Conservation (phyloP, 2,797 vertebrate species). For the Leptodactylus fallax region DNA sequence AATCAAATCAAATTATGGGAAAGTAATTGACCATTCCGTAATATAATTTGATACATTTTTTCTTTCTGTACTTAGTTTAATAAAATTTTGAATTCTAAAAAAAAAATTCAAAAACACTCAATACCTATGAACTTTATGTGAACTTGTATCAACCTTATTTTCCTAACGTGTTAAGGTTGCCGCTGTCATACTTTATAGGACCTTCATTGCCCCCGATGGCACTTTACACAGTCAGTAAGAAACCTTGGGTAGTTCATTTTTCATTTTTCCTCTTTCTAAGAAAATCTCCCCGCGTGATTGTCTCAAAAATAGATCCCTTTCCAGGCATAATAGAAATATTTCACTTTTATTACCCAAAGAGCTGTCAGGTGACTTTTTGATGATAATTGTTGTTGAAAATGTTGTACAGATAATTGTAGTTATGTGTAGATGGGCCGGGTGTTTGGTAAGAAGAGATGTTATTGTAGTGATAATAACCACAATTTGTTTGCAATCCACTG, state of each 20-base stretch:
- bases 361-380: slow-evolving; percentile 16
- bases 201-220: not conserved
- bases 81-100: not conserved
- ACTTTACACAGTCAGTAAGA: slow-evolving; percentile 29
- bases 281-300: slow-evolving; percentile 34
- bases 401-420: not conserved
- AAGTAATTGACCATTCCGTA: slow-evolving; percentile 14
- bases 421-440: not conserved
- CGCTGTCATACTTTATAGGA: not conserved
- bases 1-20: not conserved
- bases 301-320: slow-evolving; percentile 6
- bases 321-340: slow-evolving; percentile 13
- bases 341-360: slow-evolving; percentile 44
- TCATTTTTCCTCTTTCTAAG: slow-evolving; percentile 43
- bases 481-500: not conserved
- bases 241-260: slow-evolving; percentile 10
- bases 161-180: slow-evolving; percentile 19
- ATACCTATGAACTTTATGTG: slow-evolving; percentile 25
- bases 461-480: not conserved
- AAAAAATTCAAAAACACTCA: not conserved
- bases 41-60: not conserved
- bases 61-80: not conserved
- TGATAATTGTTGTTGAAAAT: slow-evolving; percentile 1
- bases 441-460: not conserved
- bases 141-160: slow-evolving; percentile 32